Conservation (phyloP, 2,888 invertebrate genomes). For the Flexamia atlantica region DNA sequence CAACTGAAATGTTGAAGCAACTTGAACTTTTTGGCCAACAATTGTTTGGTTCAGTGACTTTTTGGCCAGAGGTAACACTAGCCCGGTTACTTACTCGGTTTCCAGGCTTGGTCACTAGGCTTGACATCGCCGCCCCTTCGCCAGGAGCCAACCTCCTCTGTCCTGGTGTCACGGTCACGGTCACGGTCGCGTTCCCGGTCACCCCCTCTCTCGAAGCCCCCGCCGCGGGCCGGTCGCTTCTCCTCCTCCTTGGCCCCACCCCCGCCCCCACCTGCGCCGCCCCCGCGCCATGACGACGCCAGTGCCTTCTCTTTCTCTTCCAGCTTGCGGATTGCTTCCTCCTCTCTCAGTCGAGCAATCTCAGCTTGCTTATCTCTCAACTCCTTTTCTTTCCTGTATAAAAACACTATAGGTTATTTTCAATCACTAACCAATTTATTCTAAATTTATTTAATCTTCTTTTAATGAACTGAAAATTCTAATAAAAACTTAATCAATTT, state of each 20-base stretch:
- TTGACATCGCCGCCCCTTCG: constrained; percentile 61
- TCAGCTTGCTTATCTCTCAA: constrained; percentile 82
- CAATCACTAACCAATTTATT: too few species aligned
- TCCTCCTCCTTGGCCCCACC: constrained; percentile 23
- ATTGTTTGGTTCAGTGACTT: too few species aligned
- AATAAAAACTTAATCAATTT: too few species aligned
- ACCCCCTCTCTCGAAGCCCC: constrained; percentile 2
- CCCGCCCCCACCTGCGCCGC: constrained; percentile 13
- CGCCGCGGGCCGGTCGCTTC: constrained; percentile 9
- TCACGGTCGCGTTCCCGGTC: constrained; percentile 43
- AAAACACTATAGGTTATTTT: too few species aligned
- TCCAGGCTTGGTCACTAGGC: constrained; percentile 67
- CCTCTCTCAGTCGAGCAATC: constrained; percentile 83
- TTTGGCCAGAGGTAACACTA: background rate
- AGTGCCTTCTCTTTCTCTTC: constrained; percentile 71
- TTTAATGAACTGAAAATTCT: too few species aligned
- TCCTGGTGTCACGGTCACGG: constrained; percentile 39
- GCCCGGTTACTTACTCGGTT: constrained; percentile 40
- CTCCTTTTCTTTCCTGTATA: constrained; percentile 80
- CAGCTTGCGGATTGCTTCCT: constrained; percentile 83
- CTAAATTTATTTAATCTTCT: too few species aligned
- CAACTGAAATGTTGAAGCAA: too few species aligned
- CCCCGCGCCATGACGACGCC: constrained; percentile 66
- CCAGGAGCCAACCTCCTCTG: constrained; percentile 31
- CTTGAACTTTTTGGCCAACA: too few species aligned